phyloP scores from a whole-genome alignment of 2,797 vertebrate genomes.

The Sebastes goodei region DNA sequence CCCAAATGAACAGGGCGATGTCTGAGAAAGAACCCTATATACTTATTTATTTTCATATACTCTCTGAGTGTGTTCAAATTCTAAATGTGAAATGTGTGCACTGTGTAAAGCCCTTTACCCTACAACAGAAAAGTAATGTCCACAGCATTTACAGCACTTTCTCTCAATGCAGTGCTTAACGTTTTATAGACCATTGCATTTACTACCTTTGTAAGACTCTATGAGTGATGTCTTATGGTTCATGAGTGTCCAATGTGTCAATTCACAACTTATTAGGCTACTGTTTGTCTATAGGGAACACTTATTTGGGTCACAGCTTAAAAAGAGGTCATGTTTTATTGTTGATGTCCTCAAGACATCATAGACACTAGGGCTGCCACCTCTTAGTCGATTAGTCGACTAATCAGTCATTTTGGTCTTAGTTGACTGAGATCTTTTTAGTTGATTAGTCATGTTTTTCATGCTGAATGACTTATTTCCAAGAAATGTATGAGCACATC shows the following conservation, averaged over 20 bases:
- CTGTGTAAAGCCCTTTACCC: too few species aligned
- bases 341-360: too few species aligned
- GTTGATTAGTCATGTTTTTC: too few species aligned
- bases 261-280: background rate
- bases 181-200: background rate
- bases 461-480: too few species aligned
- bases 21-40: background rate
- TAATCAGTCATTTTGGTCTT: too few species aligned
- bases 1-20: too few species aligned
- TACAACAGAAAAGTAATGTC: background rate
- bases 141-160: background rate
- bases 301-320: background rate
- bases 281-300: background rate
- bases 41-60: too few species aligned
- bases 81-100: background rate
- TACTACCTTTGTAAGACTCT: background rate
- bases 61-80: background rate
- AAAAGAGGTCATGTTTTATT: background rate
- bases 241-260: background rate
- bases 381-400: too few species aligned
- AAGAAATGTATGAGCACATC: too few species aligned
- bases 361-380: too few species aligned
- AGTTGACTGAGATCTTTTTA: too few species aligned
- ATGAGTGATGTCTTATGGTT: background rate
- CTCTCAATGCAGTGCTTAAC: background rate